These are phyloP conservation scores for Sepiola atlantica DNA, from an alignment of 2,888 invertebrate genomes.

Conservation along the genomic window DNA sequence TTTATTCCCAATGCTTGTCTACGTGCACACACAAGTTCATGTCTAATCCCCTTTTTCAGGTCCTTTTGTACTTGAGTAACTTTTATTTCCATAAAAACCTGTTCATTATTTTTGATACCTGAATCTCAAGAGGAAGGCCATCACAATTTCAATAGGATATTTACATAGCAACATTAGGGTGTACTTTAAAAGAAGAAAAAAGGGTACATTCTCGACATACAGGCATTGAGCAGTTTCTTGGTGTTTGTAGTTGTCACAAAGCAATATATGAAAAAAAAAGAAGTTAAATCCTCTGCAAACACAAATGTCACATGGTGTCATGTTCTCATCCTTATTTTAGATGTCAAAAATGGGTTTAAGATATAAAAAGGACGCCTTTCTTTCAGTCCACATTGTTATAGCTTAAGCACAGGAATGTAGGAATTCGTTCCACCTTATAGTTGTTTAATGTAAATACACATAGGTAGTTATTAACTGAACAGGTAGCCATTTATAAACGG, in stretches of 20 bases:
- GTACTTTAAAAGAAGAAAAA: not conserved
- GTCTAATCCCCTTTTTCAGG: too few species aligned
- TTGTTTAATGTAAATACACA: not conserved
- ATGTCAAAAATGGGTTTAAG: not conserved
- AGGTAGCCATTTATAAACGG: too few species aligned
- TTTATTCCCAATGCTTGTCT: too few species aligned
- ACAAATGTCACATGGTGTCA: not conserved
- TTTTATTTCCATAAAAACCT: too few species aligned
- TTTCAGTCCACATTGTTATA: not conserved
- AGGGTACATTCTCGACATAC: not conserved
- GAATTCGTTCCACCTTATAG: not conserved
- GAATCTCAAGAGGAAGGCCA: not conserved
- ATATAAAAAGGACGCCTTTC: not conserved
- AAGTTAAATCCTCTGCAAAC: not conserved
- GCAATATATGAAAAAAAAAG: not conserved
- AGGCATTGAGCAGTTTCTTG: not conserved
- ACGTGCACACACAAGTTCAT: too few species aligned
- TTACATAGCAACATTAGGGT: not conserved
- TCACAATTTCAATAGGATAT: not conserved
- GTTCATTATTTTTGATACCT: not conserved
- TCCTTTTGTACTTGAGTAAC: too few species aligned
- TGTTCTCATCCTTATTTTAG: not conserved
- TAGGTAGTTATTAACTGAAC: too few species aligned
- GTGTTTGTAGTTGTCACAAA: not conserved
- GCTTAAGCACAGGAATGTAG: not conserved